Conservation (phyloP, 2,113 vertebrate species). For the Sinocyclocheilus anshuiensis region DNA sequence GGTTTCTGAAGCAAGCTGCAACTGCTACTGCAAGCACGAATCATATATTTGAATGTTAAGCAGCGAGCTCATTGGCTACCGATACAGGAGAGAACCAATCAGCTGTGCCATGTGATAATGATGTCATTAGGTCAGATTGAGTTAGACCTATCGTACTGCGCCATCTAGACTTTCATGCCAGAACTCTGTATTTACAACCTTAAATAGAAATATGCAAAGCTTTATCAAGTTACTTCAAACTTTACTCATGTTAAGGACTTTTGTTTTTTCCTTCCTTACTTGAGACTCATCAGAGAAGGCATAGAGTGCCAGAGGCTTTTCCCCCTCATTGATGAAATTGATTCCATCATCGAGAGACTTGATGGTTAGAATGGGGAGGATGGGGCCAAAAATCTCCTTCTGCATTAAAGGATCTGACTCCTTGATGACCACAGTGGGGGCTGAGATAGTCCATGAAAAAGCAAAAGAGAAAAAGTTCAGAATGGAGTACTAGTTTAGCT, state of each 20-base stretch:
- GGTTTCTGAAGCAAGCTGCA: too few species aligned
- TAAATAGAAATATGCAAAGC: not conserved
- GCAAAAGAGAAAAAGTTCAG: not conserved
- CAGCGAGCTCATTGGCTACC: too few species aligned
- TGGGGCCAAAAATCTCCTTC: conserved; percentile 84
- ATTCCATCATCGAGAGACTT: conserved; percentile 76
- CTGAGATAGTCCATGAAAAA: too few species aligned
- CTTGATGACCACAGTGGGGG: too few species aligned
- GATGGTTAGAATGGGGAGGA: conserved; percentile 79
- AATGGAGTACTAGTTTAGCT: not conserved
- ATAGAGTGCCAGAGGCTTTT: conserved; percentile 81
- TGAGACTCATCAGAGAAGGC: conserved; percentile 76
- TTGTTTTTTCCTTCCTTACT: conserved; percentile 63
- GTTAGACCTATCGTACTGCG: too few species aligned
- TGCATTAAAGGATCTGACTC: conserved; percentile 79
- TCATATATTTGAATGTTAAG: too few species aligned
- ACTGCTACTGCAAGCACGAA: too few species aligned
- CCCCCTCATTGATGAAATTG: conserved; percentile 70
- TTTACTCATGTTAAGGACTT: not conserved
- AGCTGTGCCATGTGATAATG: too few species aligned
- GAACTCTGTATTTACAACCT: too few species aligned
- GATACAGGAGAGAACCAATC: too few species aligned
- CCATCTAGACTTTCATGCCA: too few species aligned
- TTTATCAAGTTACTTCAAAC: not conserved
- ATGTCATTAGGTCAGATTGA: too few species aligned